A percentile compares a stretch with the other conserved stretches of the same genome.
These are phyloP conservation scores for Syngnathus rostellatus DNA, from an alignment of 2,797 vertebrate species.

Conservation along the genomic window DNA sequence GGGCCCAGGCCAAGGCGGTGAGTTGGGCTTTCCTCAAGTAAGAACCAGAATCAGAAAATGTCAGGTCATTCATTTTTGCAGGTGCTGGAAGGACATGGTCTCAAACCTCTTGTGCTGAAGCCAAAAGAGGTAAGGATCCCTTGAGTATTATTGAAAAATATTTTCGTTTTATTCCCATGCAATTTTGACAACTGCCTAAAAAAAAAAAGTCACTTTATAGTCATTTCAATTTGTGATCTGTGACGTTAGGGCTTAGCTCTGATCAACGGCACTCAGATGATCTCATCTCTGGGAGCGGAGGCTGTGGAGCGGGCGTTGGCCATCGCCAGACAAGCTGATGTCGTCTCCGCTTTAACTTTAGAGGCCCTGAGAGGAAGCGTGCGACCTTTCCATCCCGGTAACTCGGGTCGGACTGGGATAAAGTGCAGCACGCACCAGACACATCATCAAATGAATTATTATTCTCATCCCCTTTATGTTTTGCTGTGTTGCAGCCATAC, in stretches of 20 bases:
- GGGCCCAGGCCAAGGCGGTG: conserved; percentile 85
- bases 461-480: no score
- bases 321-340: conserved; percentile 89
- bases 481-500: conserved; percentile 75
- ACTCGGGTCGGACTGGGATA: no score
- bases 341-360: conserved; percentile 90
- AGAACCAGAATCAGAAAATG: conserved; percentile 32
- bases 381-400: no score
- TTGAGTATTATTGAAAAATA: no score
- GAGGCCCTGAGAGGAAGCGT: conserved; percentile 89
- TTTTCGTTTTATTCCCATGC: no score
- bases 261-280: conserved; percentile 98
- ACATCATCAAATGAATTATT: no score
- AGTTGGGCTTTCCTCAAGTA: no score
- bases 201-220: no score
- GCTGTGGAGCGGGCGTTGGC: conserved; percentile 87
- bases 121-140: conserved; percentile 85
- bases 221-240: no score
- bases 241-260: conserved; percentile 83
- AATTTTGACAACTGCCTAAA: no score
- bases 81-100: conserved; percentile 92
- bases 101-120: conserved; percentile 85
- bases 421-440: no score
- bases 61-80: conserved; percentile 54
- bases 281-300: conserved; percentile 93